phyloP scores from a whole-genome alignment of 2,888 invertebrate genomes.

The Drosophila bunnanda region DNA sequence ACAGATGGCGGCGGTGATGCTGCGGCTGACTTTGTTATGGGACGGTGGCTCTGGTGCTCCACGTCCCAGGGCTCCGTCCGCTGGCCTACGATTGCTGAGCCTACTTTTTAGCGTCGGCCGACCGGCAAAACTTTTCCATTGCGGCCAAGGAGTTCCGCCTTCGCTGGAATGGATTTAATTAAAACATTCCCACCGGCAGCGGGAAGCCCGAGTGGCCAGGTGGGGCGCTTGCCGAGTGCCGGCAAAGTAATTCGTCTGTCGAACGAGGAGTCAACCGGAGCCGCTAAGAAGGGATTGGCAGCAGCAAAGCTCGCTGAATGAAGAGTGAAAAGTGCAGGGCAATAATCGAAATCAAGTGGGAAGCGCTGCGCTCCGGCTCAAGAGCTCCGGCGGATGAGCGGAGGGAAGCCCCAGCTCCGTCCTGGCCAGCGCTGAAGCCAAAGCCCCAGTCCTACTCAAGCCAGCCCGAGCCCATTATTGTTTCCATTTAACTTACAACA shows the following conservation, averaged over 20 bases:
- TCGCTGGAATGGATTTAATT: slow-evolving; percentile 63
- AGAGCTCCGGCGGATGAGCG: slow-evolving; percentile 39
- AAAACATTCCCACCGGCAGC: slow-evolving; percentile 52
- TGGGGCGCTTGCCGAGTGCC: slow-evolving; percentile 16
- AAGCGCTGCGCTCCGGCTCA: slow-evolving; percentile 33
- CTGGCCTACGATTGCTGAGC: slow-evolving; percentile 60
- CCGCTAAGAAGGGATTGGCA: slow-evolving; percentile 52
- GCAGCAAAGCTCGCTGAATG: slow-evolving; percentile 40
- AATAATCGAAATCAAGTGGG: slow-evolving; percentile 59
- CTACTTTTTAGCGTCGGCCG: slow-evolving; percentile 50
- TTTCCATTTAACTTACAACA: slow-evolving; percentile 83
- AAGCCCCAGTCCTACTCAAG: slow-evolving; percentile 29
- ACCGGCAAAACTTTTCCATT: slow-evolving; percentile 54
- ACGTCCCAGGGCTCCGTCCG: slow-evolving; percentile 26
- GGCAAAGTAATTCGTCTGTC: slow-evolving; percentile 66
- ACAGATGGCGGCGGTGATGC: slow-evolving; percentile 24
- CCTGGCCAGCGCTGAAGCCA: slow-evolving; percentile 13
- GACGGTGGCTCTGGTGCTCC: slow-evolving; percentile 25
- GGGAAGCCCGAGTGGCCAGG: slow-evolving; percentile 16
- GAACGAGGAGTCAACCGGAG: slow-evolving; percentile 35
- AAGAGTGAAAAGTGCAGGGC: slow-evolving; percentile 67
- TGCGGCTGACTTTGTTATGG: slow-evolving; percentile 71
- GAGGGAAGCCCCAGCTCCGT: slow-evolving; percentile 19
- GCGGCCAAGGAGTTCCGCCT: slow-evolving; percentile 22
- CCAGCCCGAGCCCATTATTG: slow-evolving; percentile 76